A percentile compares a stretch with the other conserved stretches of the same genome.
Evolutionary conservation across 2,113 vertebrate genomes (phyloP).

Genomic region (Acanthisitta chloris): DNA sequence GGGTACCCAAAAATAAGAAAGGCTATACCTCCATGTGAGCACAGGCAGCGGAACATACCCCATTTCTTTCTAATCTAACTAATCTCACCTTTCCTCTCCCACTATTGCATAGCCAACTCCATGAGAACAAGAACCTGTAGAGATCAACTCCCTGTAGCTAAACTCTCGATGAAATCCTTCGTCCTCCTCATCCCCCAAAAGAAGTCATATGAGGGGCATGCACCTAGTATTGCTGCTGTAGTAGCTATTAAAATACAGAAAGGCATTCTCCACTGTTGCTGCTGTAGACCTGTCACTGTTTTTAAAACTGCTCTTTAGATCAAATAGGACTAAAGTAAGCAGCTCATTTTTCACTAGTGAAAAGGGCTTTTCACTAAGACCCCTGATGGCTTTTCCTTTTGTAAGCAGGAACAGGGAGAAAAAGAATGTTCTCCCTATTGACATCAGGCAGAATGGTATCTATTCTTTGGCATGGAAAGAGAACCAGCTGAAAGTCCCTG

Average conservation of each 20-base stretch:
- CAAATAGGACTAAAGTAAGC: not conserved
- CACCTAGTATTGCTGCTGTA: not conserved
- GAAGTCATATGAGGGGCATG: not conserved
- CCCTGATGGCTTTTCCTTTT: rapidly evolving
- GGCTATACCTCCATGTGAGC: not conserved
- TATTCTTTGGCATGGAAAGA: not conserved
- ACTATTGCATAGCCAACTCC: not conserved
- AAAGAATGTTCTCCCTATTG: not conserved
- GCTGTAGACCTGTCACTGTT: not conserved
- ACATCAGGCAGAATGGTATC: not conserved
- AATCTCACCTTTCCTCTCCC: not conserved
- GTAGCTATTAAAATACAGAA: not conserved
- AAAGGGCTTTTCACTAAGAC: not conserved
- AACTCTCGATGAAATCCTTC: not conserved
- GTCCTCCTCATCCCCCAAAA: not conserved
- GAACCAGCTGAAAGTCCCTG: not conserved
- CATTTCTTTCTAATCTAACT: not conserved
- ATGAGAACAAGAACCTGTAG: not conserved
- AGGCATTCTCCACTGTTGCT: not conserved
- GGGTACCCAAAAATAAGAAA: not conserved
- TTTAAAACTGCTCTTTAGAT: not conserved
- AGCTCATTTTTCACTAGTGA: not conserved
- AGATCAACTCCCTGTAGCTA: not conserved
- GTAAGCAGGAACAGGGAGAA: not conserved
- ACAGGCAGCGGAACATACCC: not conserved